phyloP scores from a whole-genome alignment of 2,888 invertebrate genomes.

The Notodonta dromedarius region DNA sequence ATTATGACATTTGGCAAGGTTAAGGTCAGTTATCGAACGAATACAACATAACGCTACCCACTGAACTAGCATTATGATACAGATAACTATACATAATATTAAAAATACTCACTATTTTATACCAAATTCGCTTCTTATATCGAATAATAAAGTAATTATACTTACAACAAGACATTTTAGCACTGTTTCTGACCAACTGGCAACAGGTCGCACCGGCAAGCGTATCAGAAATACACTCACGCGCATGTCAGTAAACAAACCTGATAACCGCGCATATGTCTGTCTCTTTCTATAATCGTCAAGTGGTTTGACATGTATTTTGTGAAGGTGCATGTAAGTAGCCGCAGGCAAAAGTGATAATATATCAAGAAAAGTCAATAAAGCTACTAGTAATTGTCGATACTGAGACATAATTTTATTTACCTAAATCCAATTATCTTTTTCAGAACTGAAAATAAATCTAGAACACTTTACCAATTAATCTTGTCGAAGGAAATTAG shows the following conservation, averaged over 20 bases:
- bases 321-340: background rate
- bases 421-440: background rate
- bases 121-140: background rate
- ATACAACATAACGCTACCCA: background rate
- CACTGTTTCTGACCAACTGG: constrained; percentile 14
- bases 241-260: constrained; percentile 19
- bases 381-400: too few relatives aligned
- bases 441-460: background rate
- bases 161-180: constrained; percentile 66
- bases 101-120: background rate
- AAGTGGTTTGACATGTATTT: background rate
- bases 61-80: background rate
- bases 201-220: constrained; percentile 21
- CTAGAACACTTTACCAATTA: constrained; percentile 20
- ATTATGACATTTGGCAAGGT: background rate
- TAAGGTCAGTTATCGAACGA: background rate
- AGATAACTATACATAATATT: background rate
- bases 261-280: constrained; percentile 23
- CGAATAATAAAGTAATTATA: constrained; percentile 24
- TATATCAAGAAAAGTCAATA: too few relatives aligned
- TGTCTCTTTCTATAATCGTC: constrained; percentile 26
- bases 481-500: constrained; percentile 34
- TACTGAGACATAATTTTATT: too few relatives aligned
- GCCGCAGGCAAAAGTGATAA: too few relatives aligned
- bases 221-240: constrained; percentile 12